Base-by-base conservation (phyloP, 2,113 vertebrate species). In the Sturnira hondurensis region DNA sequence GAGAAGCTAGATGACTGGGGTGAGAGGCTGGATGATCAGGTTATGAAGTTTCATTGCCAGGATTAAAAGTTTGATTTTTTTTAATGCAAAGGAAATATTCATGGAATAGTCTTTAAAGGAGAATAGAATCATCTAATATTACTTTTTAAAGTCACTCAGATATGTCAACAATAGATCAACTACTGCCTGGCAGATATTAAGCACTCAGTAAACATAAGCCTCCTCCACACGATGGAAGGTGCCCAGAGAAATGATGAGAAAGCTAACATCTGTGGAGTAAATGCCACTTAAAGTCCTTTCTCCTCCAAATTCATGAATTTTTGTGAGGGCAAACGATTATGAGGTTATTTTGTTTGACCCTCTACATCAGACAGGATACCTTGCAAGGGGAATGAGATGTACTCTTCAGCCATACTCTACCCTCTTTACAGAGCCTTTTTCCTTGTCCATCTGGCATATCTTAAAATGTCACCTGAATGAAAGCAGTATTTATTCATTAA, bases 341-440 rank as follows among this genome's bases (percentile, higher is more conserved):
- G n/a, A 86, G 19, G 3, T 1, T 24, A 20, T 50, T 70, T 74
- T 56, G 36, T 17, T 50, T 89, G 54, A 58, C 9, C 33, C 28
- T 73, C 26, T 70, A 2, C 24, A 67, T 22, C 33, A 74, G 47
- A 45, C 9, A 71, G 10, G 47, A 45, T 4, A 1, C 19, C 41
- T 17, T 1, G 0, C 22, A 22, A 22, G 63, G 71, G 20, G 56
- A 38, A 3, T 0, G 52, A 45, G 31, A 2, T 3, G 0, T 13
- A 5, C 2, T 54, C 77, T 31, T 7, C 11, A 28, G 19, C 14
- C 14, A 31, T n/a, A 2, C 5, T 24, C 36, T 38, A 2, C 9
- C 12, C 12, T 43, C 4, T 38, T 47, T 67, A 31, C 47, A 52
- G 83, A 81, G 52, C 28, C 26, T 36, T 33, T 47, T 43, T 54